Evolutionary conservation across 2,113 vertebrate species (phyloP).

Genomic region (Brachypodius melanocephalos): DNA sequence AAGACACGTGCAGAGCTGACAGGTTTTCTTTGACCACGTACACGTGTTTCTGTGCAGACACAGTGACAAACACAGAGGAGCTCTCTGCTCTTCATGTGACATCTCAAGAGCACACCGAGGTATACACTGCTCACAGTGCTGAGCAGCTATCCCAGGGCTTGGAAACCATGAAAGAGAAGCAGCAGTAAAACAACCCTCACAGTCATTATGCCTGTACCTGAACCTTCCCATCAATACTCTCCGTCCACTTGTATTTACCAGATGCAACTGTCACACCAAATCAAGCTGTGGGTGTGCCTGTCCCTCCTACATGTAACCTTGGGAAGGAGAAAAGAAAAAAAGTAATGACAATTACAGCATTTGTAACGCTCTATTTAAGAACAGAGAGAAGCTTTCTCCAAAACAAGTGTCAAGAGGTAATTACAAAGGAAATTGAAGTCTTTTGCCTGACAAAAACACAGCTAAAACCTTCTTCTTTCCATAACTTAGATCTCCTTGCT

Average conservation of each 20-base stretch:
- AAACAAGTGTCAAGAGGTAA: not conserved
- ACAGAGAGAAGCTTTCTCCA: not conserved
- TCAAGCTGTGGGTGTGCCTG: not conserved
- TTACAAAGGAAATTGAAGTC: not conserved
- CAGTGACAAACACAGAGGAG: not conserved
- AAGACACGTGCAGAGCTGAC: not conserved
- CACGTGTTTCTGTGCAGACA: not conserved
- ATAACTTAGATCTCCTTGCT: not conserved
- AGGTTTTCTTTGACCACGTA: accelerated
- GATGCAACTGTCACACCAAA: not conserved
- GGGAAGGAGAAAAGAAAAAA: not conserved
- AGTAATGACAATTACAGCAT: not conserved
- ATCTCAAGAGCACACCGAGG: not conserved
- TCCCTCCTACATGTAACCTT: not conserved
- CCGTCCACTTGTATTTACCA: not conserved
- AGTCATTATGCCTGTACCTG: not conserved
- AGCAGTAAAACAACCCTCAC: not conserved
- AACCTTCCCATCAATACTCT: not conserved
- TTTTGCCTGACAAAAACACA: not conserved
- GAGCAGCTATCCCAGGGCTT: not conserved
- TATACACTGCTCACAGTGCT: not conserved
- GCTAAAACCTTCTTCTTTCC: not conserved
- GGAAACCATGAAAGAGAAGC: not conserved
- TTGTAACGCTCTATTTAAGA: not conserved
- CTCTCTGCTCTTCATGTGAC: not conserved